Base-by-base conservation (phyloP, 2,797 vertebrate genomes). In the Danio kyathit region DNA sequence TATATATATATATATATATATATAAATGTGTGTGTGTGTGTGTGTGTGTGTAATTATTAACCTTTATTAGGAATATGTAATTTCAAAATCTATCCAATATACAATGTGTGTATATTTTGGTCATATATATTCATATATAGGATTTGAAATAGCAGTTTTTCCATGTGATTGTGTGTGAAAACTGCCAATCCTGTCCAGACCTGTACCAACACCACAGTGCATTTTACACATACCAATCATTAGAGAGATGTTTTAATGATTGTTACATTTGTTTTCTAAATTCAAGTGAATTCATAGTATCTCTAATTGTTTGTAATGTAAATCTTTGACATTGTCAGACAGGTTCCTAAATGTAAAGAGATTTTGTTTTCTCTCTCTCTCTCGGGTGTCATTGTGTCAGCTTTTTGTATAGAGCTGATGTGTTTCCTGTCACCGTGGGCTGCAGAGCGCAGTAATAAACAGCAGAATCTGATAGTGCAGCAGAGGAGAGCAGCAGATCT, bases 381-480 rank as follows among this genome's bases (percentile, higher is more conserved):
- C 29, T 29, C 29, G 1, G 29, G 29, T 29, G 12, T 5, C 49
- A 52, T 11, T 52, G 49, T 10, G 49, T 11, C 5, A 13, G 49
- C 57, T 60, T 6, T 60, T 60, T 60, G 17, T 19, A 60, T 14
- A 21, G 57, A 5, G 57, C 21, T 60, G 4, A 16, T 7, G 17
- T 60, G 57, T 60, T 60, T 60, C 57, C 57, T 60, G n/a, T 19
- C 1, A 60, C 57, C 60, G 57, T 60, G 57, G 57, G n/a, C 57
- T 7, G 11, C 57, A 60, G 57, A 60, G 57, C 57, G 5, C 57
- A 60, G 57, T 60, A 60, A 14, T 60, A 60, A n/a, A 60, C 57
- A 60, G 57, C 57, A 60, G 57, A 60, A 57, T 60, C 57, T 19
- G n/a, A 1, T 14, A 60, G 57, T 59, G 56, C 19, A 59, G 19